phyloP scores from a whole-genome alignment of 2,797 vertebrate genomes.

The Acrossocheilus fasciatus region DNA sequence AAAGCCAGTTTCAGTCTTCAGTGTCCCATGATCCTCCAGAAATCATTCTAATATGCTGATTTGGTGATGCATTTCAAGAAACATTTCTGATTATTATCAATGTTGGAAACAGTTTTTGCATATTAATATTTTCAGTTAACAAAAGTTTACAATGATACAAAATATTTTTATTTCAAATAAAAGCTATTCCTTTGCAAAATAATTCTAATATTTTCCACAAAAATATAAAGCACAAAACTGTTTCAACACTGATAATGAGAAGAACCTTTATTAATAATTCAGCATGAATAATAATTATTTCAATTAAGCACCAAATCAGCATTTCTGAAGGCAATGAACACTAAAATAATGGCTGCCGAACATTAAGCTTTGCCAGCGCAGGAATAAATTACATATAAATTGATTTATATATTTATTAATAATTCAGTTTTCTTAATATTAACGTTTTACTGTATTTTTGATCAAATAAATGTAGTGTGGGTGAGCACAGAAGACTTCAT shows the following conservation, averaged over 20 bases:
- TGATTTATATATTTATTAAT: background rate
- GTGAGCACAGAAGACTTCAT: background rate
- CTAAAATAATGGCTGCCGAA: background rate
- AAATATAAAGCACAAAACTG: background rate
- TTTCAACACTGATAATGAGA: background rate
- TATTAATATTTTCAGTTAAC: background rate
- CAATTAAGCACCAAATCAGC: background rate
- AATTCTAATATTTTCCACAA: background rate
- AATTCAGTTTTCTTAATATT: background rate
- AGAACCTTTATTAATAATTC: background rate
- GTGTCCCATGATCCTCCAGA: background rate
- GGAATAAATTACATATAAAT: background rate
- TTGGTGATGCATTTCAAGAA: background rate
- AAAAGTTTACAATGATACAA: background rate
- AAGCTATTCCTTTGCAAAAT: background rate
- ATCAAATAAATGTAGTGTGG: background rate
- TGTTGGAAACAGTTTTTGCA: background rate
- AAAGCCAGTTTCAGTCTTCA: background rate
- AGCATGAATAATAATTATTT: background rate
- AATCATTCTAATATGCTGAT: background rate
- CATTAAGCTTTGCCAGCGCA: background rate
- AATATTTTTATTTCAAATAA: background rate
- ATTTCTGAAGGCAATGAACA: background rate
- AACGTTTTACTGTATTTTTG: background rate
- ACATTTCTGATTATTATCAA: background rate